Conservation (phyloP, 2,797 vertebrate genomes). For the Urocyon cinereoargenteus region DNA sequence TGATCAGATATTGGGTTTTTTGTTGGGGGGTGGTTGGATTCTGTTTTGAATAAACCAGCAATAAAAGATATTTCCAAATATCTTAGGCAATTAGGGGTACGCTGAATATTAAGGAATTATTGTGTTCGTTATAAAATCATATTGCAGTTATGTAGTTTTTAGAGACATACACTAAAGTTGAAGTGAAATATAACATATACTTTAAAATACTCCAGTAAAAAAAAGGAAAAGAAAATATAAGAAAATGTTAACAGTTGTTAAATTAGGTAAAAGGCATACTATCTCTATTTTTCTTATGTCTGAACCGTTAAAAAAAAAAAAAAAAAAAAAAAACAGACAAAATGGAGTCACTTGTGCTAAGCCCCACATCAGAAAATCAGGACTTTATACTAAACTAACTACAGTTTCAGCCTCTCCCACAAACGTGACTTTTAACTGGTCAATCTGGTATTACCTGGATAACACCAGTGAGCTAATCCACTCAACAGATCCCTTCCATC, state of each 20-base stretch:
- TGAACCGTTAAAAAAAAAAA: background rate
- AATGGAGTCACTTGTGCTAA: background rate
- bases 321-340: background rate
- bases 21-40: background rate
- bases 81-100: background rate
- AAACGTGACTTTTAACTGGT: background rate
- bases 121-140: background rate
- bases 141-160: constrained; percentile 5
- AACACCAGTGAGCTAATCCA: background rate
- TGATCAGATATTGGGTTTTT: background rate
- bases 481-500: background rate
- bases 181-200: background rate
- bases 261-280: background rate
- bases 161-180: background rate
- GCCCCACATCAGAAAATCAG: background rate
- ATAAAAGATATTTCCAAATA: constrained; percentile 14
- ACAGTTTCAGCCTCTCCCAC: background rate
- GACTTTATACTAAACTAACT: background rate
- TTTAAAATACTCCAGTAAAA: background rate
- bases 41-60: background rate
- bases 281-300: background rate
- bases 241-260: background rate
- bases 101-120: background rate
- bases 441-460: background rate
- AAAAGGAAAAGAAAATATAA: background rate